Evolutionary conservation across 2,113 vertebrate species (phyloP), one percentile per base, ranked within the genome.

Genomic region (Megaleporinus macrocephalus): DNA sequence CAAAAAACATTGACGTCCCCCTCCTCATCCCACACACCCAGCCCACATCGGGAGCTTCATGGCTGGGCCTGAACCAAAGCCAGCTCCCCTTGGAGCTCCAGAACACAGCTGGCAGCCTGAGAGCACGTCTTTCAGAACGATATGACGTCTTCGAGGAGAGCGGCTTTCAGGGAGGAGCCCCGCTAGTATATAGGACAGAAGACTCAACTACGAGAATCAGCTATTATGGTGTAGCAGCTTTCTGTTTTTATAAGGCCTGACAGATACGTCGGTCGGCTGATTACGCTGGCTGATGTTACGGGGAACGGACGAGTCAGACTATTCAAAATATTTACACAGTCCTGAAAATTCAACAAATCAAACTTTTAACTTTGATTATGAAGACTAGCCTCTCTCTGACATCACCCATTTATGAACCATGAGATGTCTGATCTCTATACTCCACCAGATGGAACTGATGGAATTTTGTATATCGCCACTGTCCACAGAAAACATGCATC

Each of bases 31-130:
- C 26, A 76, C 29, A 73, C 73, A 66, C 81, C 68, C 74, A 74
- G 11, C 47, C 71, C 77, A 83, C 77, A 80, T n/a, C 4, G 47
- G 77, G 73, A 80, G 69, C 41, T 65, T 69, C 73, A 71, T 53
- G 24, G 41, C 65, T 33, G 27, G 72, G 76, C 65, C 75, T 71
- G 63, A 51, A 76, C 44, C 66, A 57, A 16, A 70, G 71, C 65
- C 63, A 75, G 66, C 72, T 74, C 63, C 76, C 75, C 61, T 18
- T 49, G 63, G 55, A 62, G 53, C 74, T 71, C 29, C 14, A 29
- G 65, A 79, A 62, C n/a, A 57, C 61, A 63, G 84, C 70, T 82
- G 75, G 49, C 47, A 47, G 65, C 51, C 29, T 11, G 41, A 65
- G 41, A 63, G n/a, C 69, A 80, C 15, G 41, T 36, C 27, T 53